These are phyloP conservation scores for Sinocyclocheilus anophthalmus DNA, from an alignment of 2,113 vertebrate species.

Conservation along the genomic window DNA sequence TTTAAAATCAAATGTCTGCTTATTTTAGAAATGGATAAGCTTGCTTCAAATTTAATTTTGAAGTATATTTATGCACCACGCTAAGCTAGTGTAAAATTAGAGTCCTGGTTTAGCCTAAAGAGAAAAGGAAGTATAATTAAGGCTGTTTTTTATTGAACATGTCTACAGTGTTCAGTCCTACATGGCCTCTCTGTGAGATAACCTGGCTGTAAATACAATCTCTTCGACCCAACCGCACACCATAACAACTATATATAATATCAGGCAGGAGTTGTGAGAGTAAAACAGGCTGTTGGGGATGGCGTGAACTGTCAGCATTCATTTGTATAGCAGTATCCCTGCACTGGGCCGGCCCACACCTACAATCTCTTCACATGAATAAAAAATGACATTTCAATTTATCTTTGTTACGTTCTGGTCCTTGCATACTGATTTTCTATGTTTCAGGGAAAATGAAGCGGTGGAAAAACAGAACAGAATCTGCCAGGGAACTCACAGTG, in stretches of 20 bases:
- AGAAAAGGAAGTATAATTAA: neutral
- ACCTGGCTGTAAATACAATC: neutral
- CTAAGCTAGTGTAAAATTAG: neutral
- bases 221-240: neutral
- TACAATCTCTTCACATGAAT: conserved; percentile 58
- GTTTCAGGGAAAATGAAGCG: conserved; percentile 48
- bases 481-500: conserved; percentile 11
- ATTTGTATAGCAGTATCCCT: conserved; percentile 51
- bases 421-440: conserved; percentile 57
- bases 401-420: conserved; percentile 50
- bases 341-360: conserved; percentile 35
- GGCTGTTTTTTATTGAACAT: neutral
- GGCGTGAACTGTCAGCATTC: conserved; percentile 48
- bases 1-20: neutral
- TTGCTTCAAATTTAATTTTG: neutral
- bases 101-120: neutral
- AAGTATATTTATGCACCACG: neutral
- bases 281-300: conserved; percentile 34
- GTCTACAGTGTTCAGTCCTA: neutral
- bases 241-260: conserved; percentile 20
- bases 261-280: conserved; percentile 8
- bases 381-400: conserved; percentile 66
- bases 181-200: neutral
- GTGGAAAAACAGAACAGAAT: conserved; percentile 38
- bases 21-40: conserved; percentile 8